These are phyloP conservation scores for Polyommatus iphigenia DNA, from an alignment of 2,888 invertebrate species.

Conservation along the genomic window DNA sequence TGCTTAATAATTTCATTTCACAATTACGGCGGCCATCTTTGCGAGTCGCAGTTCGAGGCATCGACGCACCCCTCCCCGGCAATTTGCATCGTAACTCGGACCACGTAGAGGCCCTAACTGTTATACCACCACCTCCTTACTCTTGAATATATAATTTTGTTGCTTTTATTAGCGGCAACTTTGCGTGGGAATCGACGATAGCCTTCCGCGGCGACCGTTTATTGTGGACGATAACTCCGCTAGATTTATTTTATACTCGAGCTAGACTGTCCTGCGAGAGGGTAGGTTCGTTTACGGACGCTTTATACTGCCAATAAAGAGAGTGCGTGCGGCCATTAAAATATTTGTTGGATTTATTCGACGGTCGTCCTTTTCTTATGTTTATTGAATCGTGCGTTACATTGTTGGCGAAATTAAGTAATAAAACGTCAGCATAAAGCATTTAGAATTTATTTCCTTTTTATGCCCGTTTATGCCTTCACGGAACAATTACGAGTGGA, in stretches of 20 bases:
- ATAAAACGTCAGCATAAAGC: slow-evolving; percentile 30
- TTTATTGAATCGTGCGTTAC: slow-evolving; percentile 64
- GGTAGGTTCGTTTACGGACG: slow-evolving; percentile 60
- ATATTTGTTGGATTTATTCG: slow-evolving; percentile 77
- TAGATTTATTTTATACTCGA: slow-evolving; percentile 78
- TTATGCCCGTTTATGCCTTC: slow-evolving; percentile 11
- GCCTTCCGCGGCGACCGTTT: slow-evolving; percentile 76
- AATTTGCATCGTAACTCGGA: slow-evolving; percentile 81
- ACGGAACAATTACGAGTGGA: neutral
- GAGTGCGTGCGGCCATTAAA: slow-evolving; percentile 72
- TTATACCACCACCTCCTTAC: slow-evolving; percentile 77
- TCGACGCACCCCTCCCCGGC: slow-evolving; percentile 76
- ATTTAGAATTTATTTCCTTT: slow-evolving; percentile 26
- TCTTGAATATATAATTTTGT: slow-evolving; percentile 81
- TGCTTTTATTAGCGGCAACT: slow-evolving; percentile 79
- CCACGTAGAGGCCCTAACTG: slow-evolving; percentile 77
- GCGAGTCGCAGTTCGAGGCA: slow-evolving; percentile 78
- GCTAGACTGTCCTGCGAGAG: slow-evolving; percentile 64
- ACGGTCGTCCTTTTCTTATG: slow-evolving; percentile 67
- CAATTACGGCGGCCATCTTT: slow-evolving; percentile 80
- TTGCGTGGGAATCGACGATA: slow-evolving; percentile 79
- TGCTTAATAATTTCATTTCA: slow-evolving; percentile 81
- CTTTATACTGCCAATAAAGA: slow-evolving; percentile 74
- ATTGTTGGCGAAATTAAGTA: slow-evolving; percentile 68
- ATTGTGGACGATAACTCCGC: slow-evolving; percentile 75